These are phyloP conservation scores for Poeciliopsis turneri DNA, from an alignment of 2,797 vertebrate genomes.

Conservation along the genomic window DNA sequence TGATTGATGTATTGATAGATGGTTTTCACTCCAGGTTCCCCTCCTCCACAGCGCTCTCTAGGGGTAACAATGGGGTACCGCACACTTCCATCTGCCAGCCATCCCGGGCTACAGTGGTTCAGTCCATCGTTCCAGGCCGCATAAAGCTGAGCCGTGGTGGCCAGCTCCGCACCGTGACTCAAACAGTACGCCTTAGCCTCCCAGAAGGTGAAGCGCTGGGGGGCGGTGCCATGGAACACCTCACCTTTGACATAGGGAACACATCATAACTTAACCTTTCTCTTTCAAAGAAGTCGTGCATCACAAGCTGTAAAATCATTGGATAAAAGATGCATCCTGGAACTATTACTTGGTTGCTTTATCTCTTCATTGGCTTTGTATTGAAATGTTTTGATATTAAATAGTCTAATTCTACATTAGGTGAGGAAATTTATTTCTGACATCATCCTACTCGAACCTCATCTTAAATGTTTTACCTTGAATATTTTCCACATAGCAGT, in stretches of 20 bases:
- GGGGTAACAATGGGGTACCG: conserved; percentile 91
- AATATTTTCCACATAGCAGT: conserved; percentile 92
- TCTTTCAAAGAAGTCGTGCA: neutral
- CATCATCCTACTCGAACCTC: neutral
- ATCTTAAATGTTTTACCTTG: conserved; percentile 78
- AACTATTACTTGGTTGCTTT: neutral
- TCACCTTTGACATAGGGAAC: conserved; percentile 78
- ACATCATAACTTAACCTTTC: neutral
- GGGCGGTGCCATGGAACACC: conserved; percentile 84
- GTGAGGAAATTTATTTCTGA: neutral
- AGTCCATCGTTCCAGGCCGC: conserved; percentile 90
- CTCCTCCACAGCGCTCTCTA: conserved; percentile 89
- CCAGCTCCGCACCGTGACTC: conserved; percentile 81
- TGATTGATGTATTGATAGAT: conserved; percentile 91
- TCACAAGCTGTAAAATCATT: neutral
- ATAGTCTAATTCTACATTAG: neutral
- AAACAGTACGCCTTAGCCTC: conserved; percentile 85
- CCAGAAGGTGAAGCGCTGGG: conserved; percentile 83
- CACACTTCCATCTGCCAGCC: conserved; percentile 93
- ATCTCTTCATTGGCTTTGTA: neutral
- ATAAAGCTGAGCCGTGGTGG: conserved; percentile 89
- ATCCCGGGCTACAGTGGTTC: conserved; percentile 91
- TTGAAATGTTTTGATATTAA: neutral
- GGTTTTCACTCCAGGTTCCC: conserved; percentile 88
- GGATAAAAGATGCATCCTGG: neutral